Evolutionary conservation across 2,113 vertebrate genomes (phyloP).

Genomic region (Myxocyprinus asiaticus): DNA sequence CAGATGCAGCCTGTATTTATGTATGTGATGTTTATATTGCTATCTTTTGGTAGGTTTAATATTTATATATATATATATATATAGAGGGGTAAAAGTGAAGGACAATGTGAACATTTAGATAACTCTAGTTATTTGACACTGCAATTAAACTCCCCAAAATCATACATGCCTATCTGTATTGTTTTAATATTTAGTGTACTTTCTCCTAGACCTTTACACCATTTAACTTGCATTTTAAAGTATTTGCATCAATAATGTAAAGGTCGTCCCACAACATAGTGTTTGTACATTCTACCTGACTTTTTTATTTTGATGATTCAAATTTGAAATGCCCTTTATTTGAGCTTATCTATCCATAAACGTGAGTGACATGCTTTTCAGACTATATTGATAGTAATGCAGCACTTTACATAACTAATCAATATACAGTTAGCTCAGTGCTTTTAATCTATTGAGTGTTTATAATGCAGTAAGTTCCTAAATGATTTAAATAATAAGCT

Average conservation of each 20-base stretch:
- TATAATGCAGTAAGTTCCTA: neutral
- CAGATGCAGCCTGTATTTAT: slow-evolving; percentile 17
- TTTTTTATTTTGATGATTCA: neutral
- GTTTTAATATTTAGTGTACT: neutral
- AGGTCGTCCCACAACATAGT: neutral
- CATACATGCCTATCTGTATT: neutral
- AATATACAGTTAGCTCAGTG: slow-evolving; percentile 5
- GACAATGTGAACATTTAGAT: neutral
- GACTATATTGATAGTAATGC: slow-evolving; percentile 22
- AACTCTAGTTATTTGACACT: neutral
- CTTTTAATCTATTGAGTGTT: neutral
- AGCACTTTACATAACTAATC: slow-evolving; percentile 28
- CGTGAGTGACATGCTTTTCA: neutral
- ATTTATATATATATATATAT: neutral
- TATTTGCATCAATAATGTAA: neutral
- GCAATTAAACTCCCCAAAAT: neutral
- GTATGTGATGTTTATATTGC: slow-evolving; percentile 1
- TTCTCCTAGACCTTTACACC: neutral
- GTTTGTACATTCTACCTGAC: neutral
- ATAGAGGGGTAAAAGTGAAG: neutral
- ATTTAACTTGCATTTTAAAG: neutral
- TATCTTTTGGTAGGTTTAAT: neutral
- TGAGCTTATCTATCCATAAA: neutral
- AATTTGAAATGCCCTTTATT: neutral
- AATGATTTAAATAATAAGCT: slow-evolving; percentile 1